Evolutionary conservation across 2,797 vertebrate genomes (phyloP).

Genomic region (Sciurus carolinensis): DNA sequence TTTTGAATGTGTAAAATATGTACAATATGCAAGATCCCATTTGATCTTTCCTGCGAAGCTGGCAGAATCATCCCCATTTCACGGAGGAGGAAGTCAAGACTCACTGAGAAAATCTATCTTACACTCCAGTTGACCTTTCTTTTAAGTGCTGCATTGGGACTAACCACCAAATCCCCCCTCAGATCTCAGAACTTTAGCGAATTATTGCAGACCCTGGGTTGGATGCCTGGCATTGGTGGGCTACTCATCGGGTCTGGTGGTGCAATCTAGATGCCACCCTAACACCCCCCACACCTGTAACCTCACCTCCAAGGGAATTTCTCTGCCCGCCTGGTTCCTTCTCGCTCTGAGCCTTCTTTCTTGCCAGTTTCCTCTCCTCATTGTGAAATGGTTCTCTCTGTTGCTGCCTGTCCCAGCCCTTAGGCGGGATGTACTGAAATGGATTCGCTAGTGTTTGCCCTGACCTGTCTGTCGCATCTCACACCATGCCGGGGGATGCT

Average conservation of each 20-base stretch:
- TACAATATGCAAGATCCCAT: not conserved
- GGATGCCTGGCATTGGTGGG: not conserved
- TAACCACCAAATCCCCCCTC: not conserved
- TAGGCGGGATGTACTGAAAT: slow-evolving; percentile 88
- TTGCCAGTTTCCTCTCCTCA: slow-evolving; percentile 80
- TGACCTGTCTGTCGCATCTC: slow-evolving; percentile 90
- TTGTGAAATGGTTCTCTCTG: slow-evolving; percentile 82
- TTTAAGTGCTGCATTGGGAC: not conserved
- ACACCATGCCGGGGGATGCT: slow-evolving; percentile 79
- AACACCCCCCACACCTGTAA: not conserved
- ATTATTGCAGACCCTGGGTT: slow-evolving; percentile 37
- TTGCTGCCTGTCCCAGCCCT: slow-evolving; percentile 90
- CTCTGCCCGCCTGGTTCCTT: not conserved
- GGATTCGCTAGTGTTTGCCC: slow-evolving; percentile 89
- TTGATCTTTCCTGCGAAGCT: not conserved
- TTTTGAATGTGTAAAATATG: not conserved
- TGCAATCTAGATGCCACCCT: not conserved
- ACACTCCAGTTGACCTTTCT: not conserved
- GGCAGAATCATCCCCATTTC: not conserved
- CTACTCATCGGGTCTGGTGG: not conserved
- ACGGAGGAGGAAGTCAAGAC: not conserved
- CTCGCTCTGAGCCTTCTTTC: slow-evolving; percentile 65
- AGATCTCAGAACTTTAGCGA: slow-evolving; percentile 25
- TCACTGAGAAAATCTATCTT: not conserved
- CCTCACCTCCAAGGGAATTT: slow-evolving; percentile 66